A percentile compares a stretch with the other conserved stretches of the same genome.
Conservation (phyloP, 1,140 invertebrate genomes). For the Heliothis subflexa region DNA sequence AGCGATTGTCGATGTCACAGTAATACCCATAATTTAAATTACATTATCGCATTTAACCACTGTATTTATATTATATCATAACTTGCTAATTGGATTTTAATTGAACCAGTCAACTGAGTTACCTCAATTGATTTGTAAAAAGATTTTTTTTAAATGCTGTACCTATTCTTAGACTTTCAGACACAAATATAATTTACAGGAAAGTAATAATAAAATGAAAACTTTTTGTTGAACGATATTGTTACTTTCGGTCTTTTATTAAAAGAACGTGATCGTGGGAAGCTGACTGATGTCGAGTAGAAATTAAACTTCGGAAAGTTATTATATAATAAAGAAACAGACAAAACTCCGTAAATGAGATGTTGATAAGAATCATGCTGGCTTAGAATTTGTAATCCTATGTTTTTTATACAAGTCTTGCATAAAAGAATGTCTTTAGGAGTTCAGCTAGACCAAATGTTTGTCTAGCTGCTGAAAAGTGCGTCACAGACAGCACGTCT, state of each 20-base stretch:
- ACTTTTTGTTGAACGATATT: conserved; percentile 17
- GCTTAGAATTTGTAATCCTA: no score
- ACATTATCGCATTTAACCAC: not conserved
- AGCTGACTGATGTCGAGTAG: not conserved
- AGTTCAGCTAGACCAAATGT: no score
- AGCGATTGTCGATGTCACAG: conserved; percentile 25
- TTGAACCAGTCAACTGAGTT: conserved; percentile 35
- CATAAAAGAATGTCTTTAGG: no score
- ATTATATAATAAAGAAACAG: no score
- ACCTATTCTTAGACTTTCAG: conserved; percentile 29
- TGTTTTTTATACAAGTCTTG: no score
- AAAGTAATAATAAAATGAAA: conserved; percentile 42
- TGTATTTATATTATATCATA: not conserved
- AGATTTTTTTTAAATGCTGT: conserved; percentile 34
- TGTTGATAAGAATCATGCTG: not conserved
- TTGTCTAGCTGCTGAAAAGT: not conserved
- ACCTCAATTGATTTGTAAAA: conserved; percentile 2
- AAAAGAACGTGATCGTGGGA: conserved; percentile 3
- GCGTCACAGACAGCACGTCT: not conserved
- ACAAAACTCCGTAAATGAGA: not conserved
- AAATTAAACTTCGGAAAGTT: conserved; percentile 17
- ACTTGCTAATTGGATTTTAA: conserved; percentile 26
- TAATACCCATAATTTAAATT: conserved; percentile 25
- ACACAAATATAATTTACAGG: conserved; percentile 26
- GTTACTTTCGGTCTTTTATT: conserved; percentile 3